Evolutionary conservation across 2,888 invertebrate species (phyloP), one percentile per base, ranked within the genome.

Genomic region (Psylliodes chrysocephalus): DNA sequence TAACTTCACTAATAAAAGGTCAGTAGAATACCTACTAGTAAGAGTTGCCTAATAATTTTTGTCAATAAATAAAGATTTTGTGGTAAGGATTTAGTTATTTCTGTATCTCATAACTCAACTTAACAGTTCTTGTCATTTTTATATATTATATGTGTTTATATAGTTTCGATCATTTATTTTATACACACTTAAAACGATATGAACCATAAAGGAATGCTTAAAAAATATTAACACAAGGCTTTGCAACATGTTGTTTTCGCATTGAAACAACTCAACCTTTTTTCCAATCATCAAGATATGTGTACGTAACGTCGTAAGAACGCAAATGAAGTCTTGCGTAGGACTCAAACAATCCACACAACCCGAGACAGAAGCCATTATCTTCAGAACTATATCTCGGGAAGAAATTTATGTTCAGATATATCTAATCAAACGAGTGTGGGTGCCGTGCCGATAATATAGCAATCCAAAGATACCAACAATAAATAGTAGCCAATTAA

Each of bases 371-470:
- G 69, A 62, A 62, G 61, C 67, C 62, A 66, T 66, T 69, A 69
- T 67, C 67, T 63, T 57, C 28, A 55, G 46, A 63, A 56, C 61
- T 42, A 57, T 64, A 67, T 67, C 64, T 67, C 15, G 18, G 18
- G 57, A 28, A 56, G 54, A 64, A 65, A 67, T 69, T 67, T 67
- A 63, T 63, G 61, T 52, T 44, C 46, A 60, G 67, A 63, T 69
- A 62, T 66, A 65, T 69, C 65, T 69, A 69, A 69, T 69, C 67
- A 67, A 69, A 60, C 59, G 44, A 51, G 55, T 63, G 69, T 69
- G 67, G 69, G 69, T 67, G 69, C 67, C 62, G 46, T 53, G 61
- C 56, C 42, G 59, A 54, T 63, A 69, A 67, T 67, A 64, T 54
- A 49, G 30, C 59, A 62, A 63, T 53, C 52, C 52, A 30, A 33